Evolutionary conservation across 1,140 invertebrate species (phyloP).

Genomic region (Campoletis sonorensis): DNA sequence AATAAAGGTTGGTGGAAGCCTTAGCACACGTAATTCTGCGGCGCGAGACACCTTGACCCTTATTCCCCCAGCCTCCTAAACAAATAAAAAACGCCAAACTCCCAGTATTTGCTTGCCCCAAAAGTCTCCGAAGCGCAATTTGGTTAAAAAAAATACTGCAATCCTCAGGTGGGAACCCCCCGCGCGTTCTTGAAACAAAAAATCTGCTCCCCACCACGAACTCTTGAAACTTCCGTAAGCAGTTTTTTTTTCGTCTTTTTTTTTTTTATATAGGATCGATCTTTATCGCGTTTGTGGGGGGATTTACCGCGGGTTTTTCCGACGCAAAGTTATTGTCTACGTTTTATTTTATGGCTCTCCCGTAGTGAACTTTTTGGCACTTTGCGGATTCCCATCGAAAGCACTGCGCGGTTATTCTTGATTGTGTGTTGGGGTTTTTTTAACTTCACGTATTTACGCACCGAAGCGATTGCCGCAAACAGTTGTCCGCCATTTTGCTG

Average conservation of each 20-base stretch:
- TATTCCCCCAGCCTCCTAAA: background rate
- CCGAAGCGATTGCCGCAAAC: slow-evolving; percentile 71
- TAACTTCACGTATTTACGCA: slow-evolving; percentile 68
- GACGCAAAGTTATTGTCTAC: slow-evolving; percentile 49
- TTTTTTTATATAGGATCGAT: slow-evolving; percentile 4
- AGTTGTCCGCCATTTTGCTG: slow-evolving; percentile 72
- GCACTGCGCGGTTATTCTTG: background rate
- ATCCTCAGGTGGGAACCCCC: slow-evolving; percentile 74
- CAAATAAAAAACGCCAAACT: no score
- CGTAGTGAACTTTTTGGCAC: no score
- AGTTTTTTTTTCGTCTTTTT: slow-evolving; percentile 16
- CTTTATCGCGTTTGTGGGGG: no score
- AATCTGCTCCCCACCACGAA: background rate
- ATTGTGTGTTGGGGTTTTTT: background rate
- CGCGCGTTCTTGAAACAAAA: no score
- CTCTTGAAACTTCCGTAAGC: background rate
- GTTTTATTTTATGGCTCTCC: slow-evolving; percentile 50
- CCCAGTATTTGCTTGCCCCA: background rate
- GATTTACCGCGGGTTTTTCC: no score
- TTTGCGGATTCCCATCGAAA: background rate
- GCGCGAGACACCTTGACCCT: background rate
- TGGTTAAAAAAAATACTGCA: slow-evolving; percentile 50
- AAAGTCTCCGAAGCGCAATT: slow-evolving; percentile 45
- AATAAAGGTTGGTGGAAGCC: no score
- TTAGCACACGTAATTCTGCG: no score